Percentiles rank a stretch among this genome's conserved stretches.
Evolutionary conservation across 1,140 invertebrate genomes (phyloP).

Genomic region (Leptonema lineaticorne): DNA sequence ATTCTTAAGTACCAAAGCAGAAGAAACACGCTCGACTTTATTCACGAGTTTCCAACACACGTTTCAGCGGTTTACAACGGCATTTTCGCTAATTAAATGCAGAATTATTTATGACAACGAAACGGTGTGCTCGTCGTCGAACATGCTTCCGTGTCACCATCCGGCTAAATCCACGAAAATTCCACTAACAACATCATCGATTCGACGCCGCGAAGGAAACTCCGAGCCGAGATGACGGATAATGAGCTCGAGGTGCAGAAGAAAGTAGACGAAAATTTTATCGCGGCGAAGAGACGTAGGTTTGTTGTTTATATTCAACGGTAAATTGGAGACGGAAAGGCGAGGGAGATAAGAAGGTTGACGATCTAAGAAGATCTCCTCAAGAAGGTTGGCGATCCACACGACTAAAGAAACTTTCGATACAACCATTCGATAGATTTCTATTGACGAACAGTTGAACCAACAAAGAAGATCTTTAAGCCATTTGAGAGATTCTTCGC

Average conservation of each 20-base stretch:
- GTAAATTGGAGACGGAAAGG: no score
- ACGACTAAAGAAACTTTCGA: no score
- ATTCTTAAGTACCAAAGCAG: no score
- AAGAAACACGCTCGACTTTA: neutral
- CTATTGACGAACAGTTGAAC: no score
- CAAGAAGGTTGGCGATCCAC: no score
- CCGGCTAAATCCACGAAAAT: constrained; percentile 7
- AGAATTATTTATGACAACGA: constrained; percentile 28
- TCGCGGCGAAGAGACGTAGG: no score
- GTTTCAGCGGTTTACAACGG: constrained; percentile 15
- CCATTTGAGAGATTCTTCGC: no score
- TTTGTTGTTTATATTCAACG: no score
- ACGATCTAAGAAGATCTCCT: no score
- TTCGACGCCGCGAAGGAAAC: neutral
- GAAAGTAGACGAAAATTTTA: neutral
- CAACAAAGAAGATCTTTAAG: no score
- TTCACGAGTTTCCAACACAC: neutral
- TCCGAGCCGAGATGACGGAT: neutral
- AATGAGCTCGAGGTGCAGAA: constrained; percentile 8
- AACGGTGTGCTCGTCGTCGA: neutral
- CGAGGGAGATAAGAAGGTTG: no score
- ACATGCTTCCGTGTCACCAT: constrained; percentile 7
- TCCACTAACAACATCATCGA: constrained; percentile 4
- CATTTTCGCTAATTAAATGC: constrained; percentile 25
- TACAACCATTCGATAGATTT: no score